phyloP scores from a whole-genome alignment of 2,888 invertebrate species.

The Lepetodrilus schrolli region DNA sequence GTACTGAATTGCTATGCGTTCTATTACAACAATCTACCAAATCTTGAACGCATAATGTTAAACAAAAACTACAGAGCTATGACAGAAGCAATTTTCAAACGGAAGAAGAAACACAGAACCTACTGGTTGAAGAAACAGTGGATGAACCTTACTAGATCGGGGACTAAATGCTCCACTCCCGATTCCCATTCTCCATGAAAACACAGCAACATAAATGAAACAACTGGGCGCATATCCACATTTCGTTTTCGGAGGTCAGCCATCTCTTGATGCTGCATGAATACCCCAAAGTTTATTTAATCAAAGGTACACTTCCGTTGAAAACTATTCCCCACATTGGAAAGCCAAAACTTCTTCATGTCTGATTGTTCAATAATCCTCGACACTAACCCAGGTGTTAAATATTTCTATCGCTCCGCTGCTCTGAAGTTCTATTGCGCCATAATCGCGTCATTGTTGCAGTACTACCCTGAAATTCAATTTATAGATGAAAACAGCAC shows the following conservation, averaged over 20 bases:
- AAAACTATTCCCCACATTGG: neutral
- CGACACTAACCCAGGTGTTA: neutral
- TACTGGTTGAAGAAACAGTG: constrained; percentile 4
- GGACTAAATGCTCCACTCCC: constrained; percentile 20
- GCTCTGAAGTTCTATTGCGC: neutral
- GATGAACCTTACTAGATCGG: constrained; percentile 20
- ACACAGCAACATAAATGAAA: neutral
- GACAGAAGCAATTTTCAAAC: too few species aligned
- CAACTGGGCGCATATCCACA: neutral
- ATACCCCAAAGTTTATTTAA: neutral
- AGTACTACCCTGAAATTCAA: neutral
- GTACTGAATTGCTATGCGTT: too few species aligned
- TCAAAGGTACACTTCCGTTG: neutral
- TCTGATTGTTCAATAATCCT: neutral
- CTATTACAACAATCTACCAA: too few species aligned
- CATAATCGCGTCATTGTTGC: neutral
- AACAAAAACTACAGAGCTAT: too few species aligned
- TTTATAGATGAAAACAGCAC: neutral
- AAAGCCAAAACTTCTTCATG: neutral
- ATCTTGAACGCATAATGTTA: too few species aligned
- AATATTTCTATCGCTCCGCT: neutral
- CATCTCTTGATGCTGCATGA: neutral
- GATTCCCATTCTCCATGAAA: constrained; percentile 15
- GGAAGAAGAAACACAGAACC: too few species aligned
- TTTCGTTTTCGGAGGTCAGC: neutral